These are phyloP conservation scores for Chloropsis cyanopogon DNA, from an alignment of 2,113 vertebrate species.

Conservation along the genomic window DNA sequence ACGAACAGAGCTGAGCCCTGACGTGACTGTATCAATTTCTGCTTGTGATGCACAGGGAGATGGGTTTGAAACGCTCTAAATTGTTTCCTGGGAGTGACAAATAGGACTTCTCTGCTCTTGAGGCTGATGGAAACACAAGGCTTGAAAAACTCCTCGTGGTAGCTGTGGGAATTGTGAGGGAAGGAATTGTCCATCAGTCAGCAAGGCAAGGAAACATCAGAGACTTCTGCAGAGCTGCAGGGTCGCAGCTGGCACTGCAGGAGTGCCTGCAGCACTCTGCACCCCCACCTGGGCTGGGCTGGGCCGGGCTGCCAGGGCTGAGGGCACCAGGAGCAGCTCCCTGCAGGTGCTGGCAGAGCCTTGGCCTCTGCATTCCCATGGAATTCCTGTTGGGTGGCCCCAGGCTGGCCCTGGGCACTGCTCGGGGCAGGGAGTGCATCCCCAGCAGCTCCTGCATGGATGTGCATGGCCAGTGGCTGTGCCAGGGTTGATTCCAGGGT, in stretches of 20 bases:
- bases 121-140: background rate
- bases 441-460: background rate
- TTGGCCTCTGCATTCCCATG: background rate
- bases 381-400: accelerated
- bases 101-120: background rate
- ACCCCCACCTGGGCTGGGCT: background rate
- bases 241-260: background rate
- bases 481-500: background rate
- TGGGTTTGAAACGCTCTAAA: background rate
- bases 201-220: background rate
- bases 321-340: background rate
- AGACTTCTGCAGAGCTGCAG: background rate
- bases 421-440: background rate
- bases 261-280: background rate
- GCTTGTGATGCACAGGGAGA: background rate
- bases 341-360: background rate
- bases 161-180: background rate
- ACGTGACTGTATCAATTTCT: background rate
- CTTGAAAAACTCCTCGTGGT: background rate
- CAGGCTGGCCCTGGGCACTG: accelerated
- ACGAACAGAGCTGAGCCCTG: background rate
- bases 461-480: background rate
- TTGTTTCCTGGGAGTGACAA: background rate
- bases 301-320: background rate
- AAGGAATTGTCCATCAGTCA: background rate